Evolutionary conservation across 2,888 invertebrate species (phyloP).

Genomic region (Antitype chi): DNA sequence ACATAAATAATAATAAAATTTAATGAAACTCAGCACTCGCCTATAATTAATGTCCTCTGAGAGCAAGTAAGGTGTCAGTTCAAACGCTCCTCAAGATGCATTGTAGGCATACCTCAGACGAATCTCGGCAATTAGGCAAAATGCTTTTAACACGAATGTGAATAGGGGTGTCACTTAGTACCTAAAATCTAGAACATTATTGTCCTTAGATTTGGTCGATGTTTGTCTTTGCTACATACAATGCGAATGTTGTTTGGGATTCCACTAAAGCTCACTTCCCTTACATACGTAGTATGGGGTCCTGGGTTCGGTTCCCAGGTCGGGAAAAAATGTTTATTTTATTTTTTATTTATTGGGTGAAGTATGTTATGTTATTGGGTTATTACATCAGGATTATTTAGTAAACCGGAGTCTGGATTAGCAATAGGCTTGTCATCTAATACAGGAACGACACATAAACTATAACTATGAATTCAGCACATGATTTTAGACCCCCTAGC

Average conservation of each 20-base stretch:
- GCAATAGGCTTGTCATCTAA: too few relatives aligned
- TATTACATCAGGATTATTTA: too few relatives aligned
- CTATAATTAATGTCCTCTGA: conserved; percentile 48
- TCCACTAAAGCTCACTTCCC: too few relatives aligned
- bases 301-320: too few relatives aligned
- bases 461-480: too few relatives aligned
- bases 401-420: too few relatives aligned
- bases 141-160: conserved; percentile 75
- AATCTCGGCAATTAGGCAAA: conserved; percentile 80
- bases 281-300: too few relatives aligned
- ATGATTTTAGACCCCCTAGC: too few relatives aligned
- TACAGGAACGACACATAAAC: too few relatives aligned
- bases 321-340: too few relatives aligned
- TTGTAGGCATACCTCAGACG: conserved; percentile 75
- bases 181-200: not conserved
- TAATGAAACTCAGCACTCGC: conserved; percentile 48
- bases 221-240: not conserved
- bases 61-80: conserved; percentile 60
- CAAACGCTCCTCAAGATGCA: conserved; percentile 65
- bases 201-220: not conserved
- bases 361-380: too few relatives aligned
- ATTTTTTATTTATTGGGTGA: too few relatives aligned
- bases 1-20: conserved; percentile 46
- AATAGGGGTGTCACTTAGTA: conserved; percentile 60
- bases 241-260: not conserved